Evolutionary conservation across 2,888 invertebrate genomes (phyloP), one percentile per base, ranked within the genome.

Genomic region (Drosophila pseudotalamancana): DNA sequence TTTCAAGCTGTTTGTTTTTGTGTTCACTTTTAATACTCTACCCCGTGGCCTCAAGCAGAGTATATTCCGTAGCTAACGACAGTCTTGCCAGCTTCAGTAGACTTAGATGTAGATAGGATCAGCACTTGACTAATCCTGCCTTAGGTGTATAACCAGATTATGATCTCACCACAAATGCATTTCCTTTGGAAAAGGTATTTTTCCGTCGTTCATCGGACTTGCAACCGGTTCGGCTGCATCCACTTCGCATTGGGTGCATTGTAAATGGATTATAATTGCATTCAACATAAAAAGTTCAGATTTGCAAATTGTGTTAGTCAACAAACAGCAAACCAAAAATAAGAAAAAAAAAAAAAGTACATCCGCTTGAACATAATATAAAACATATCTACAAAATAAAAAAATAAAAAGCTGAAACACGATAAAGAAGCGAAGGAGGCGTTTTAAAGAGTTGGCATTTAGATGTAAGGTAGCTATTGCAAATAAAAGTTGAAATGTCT

Each of bases 221-320:
- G 29, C 37, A 35, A 19, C 16, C 9, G 43, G 37, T 19, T 57
- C 31, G 49, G 35, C 37, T 50, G 56, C 69, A 64, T 67, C 37
- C 68, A 75, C 61, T 71, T 69, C 49, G 71, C 73, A 64, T 71
- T 69, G 81, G 80, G 76, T 84, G 87, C 87, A 84, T 84, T 84
- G 84, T 86, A 80, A 83, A 86, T 83, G 84, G 73, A 81, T 74
- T 78, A 86, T 83, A 83, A 83, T 86, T 83, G 84, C 73, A 80
- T 86, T 76, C 81, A 73, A 70, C 64, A 70, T 54, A 77, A 74
- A 84, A 62, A 75, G 60, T 62, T 34, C 56, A 64, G 86, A 79
- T 77, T 85, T 82, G 62, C 50, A 72, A 73, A 80, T 73, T 70
- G 67, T 62, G 57, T 63, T 72, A 76, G 48, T 59, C 74, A 64